These are phyloP conservation scores for Rhea americana DNA, from an alignment of 2,113 vertebrate genomes.

Conservation along the genomic window DNA sequence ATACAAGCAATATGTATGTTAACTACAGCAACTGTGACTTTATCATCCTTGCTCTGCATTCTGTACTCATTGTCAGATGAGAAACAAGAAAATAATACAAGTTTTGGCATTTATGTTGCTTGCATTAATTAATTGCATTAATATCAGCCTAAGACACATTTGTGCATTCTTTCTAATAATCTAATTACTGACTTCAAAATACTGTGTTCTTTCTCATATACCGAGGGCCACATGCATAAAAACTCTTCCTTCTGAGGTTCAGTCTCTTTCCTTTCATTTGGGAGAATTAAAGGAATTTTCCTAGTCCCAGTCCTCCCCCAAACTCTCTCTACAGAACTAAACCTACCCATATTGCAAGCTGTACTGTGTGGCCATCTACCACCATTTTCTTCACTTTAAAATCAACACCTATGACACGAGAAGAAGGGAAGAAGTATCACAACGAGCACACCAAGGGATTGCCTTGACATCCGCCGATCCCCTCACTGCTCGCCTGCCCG, in stretches of 20 bases:
- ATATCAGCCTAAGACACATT: not conserved
- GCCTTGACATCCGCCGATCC: too few relatives aligned
- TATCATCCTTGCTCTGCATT: not conserved
- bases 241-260: not conserved
- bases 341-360: slow-evolving; percentile 64
- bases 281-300: not conserved
- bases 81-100: not conserved
- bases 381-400: slow-evolving; percentile 52
- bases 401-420: not conserved
- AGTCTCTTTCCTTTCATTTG: not conserved
- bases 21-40: not conserved
- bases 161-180: not conserved
- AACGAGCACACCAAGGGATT: fast-evolving
- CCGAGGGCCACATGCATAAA: not conserved
- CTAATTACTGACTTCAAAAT: not conserved
- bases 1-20: fast-evolving
- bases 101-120: not conserved
- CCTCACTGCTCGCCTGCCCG: too few relatives aligned
- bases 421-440: not conserved
- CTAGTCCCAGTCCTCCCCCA: too few relatives aligned
- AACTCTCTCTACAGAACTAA: too few relatives aligned
- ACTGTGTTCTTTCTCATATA: not conserved
- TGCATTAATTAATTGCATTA: not conserved
- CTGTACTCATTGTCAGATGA: not conserved
- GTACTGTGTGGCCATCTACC: not conserved